A percentile compares a stretch with the other conserved stretches of the same genome.
These are phyloP conservation scores for Typhlichthys eigenmanni DNA, from an alignment of 2,797 vertebrate genomes.

Conservation along the genomic window DNA sequence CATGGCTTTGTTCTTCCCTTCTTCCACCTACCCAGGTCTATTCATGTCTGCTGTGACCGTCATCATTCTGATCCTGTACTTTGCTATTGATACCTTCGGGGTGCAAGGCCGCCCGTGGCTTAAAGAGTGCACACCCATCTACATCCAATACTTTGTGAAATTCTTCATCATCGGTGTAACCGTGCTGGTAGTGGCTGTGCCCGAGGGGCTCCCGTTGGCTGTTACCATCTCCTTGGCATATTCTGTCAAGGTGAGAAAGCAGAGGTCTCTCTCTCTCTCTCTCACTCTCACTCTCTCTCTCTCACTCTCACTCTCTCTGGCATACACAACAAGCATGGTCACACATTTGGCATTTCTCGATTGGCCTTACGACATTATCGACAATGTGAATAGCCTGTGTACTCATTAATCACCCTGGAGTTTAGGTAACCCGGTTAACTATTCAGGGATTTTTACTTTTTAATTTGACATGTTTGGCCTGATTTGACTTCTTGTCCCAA, in stretches of 20 bases:
- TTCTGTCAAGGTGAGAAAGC: conserved; percentile 90
- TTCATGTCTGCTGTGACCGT: conserved; percentile 95
- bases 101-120: conserved; percentile 83
- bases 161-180: conserved; percentile 99
- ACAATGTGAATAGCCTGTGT: not conserved
- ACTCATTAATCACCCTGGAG: too few relatives aligned
- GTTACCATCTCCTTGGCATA: conserved; percentile 98
- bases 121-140: conserved; percentile 90
- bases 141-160: conserved; percentile 97
- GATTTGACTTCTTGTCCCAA: too few relatives aligned
- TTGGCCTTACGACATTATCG: not conserved
- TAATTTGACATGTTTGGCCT: too few relatives aligned
- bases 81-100: conserved; percentile 90
- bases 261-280: not conserved
- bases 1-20: not conserved
- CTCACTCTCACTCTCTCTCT: too few relatives aligned
- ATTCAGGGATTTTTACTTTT: too few relatives aligned
- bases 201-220: conserved; percentile 92
- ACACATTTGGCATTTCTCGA: too few relatives aligned
- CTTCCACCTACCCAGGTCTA: conserved; percentile 76
- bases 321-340: too few relatives aligned
- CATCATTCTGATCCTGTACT: conserved; percentile 93
- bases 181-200: conserved; percentile 94
- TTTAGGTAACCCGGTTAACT: too few relatives aligned
- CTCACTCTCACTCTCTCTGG: too few relatives aligned